Conservation (phyloP, 1,140 invertebrate genomes). For the Drosophila trapezifrons region DNA sequence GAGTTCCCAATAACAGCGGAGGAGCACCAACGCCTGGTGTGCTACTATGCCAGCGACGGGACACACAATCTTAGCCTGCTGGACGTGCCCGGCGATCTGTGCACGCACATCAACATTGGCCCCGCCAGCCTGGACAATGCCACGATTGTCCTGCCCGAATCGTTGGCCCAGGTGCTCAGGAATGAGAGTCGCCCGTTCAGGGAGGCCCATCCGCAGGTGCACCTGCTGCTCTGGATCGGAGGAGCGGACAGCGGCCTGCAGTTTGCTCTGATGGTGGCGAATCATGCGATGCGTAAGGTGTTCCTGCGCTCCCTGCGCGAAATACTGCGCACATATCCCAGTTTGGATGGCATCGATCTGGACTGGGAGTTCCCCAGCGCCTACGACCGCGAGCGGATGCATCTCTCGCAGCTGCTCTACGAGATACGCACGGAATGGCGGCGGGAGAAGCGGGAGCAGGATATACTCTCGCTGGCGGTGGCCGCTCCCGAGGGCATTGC, state of each 20-base stretch:
- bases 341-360: slow-evolving; percentile 92
- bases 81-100: slow-evolving; percentile 88
- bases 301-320: slow-evolving; percentile 89
- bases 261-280: slow-evolving; percentile 89
- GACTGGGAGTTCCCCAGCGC: slow-evolving; percentile 95
- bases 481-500: slow-evolving; percentile 90
- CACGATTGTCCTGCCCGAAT: slow-evolving; percentile 85
- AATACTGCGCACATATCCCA: slow-evolving; percentile 86
- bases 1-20: background rate
- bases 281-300: slow-evolving; percentile 88
- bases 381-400: slow-evolving; percentile 87
- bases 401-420: slow-evolving; percentile 89
- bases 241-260: slow-evolving; percentile 86
- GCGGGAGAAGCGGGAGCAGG: slow-evolving; percentile 85
- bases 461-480: slow-evolving; percentile 90
- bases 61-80: slow-evolving; percentile 84
- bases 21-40: slow-evolving; percentile 84
- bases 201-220: slow-evolving; percentile 88
- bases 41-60: slow-evolving; percentile 87
- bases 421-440: slow-evolving; percentile 88
- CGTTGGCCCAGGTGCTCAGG: slow-evolving; percentile 84
- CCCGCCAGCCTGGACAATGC: slow-evolving; percentile 89
- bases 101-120: slow-evolving; percentile 92
- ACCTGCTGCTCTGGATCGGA: slow-evolving; percentile 92
- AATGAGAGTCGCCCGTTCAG: slow-evolving; percentile 87